Evolutionary conservation across 2,113 vertebrate genomes (phyloP).

Genomic region (Boleophthalmus pectinirostris): DNA sequence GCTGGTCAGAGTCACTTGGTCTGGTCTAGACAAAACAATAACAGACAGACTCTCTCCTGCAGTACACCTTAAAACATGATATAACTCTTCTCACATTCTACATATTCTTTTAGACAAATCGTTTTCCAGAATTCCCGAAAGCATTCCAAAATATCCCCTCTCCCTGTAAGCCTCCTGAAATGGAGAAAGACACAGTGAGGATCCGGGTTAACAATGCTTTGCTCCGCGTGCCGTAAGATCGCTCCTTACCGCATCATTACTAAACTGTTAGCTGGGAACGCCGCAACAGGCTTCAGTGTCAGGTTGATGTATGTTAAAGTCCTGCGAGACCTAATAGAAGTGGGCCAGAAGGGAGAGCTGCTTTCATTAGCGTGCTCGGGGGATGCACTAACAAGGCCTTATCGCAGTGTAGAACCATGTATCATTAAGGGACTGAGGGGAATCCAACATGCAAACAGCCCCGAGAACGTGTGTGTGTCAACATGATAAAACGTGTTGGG

Average conservation of each 20-base stretch:
- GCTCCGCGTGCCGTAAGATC: conserved; percentile 22
- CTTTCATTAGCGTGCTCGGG: conserved; percentile 18
- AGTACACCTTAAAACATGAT: too few species aligned
- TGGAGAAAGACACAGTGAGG: neutral
- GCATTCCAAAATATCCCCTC: neutral
- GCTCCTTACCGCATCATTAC: conserved; percentile 33
- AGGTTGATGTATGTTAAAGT: conserved; percentile 27
- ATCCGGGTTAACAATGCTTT: conserved; percentile 9
- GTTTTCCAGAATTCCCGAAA: neutral
- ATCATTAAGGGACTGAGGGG: conserved; percentile 18
- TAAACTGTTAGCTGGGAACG: conserved; percentile 27
- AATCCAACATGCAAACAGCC: conserved; percentile 25
- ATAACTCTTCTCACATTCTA: neutral
- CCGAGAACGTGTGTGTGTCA: conserved; percentile 3
- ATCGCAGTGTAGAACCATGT: conserved; percentile 18
- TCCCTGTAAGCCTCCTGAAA: neutral
- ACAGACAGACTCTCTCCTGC: too few species aligned
- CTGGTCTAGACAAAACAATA: too few species aligned
- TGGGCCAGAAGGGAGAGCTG: conserved; percentile 16
- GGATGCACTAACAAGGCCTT: conserved; percentile 33
- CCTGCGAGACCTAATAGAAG: conserved; percentile 23
- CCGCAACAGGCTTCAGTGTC: conserved; percentile 13
- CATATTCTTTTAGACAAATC: neutral
- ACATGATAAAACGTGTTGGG: neutral
- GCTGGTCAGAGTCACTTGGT: too few species aligned